phyloP scores from a whole-genome alignment of 1,140 invertebrate genomes.

The Calephelis virginiensis region DNA sequence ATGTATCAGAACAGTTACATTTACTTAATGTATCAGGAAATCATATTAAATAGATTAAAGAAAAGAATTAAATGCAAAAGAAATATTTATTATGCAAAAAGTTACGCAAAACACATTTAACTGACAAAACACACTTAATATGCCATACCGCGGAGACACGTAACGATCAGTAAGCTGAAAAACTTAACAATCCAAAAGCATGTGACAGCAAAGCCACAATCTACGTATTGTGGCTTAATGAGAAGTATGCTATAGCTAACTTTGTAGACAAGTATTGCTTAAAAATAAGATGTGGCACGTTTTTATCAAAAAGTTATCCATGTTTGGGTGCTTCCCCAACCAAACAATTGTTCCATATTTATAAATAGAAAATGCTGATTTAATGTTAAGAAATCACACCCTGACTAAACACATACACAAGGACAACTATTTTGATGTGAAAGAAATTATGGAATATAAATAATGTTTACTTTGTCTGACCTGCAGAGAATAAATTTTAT shows the following conservation, averaged over 20 bases:
- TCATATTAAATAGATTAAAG: neutral
- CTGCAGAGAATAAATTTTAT: neutral
- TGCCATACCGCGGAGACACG: neutral
- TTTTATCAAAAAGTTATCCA: neutral
- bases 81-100: neutral
- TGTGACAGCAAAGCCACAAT: neutral
- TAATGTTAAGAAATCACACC: neutral
- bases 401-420: neutral
- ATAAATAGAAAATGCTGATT: neutral
- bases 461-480: neutral
- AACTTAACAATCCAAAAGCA: neutral
- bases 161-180: neutral
- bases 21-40: neutral
- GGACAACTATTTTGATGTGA: neutral
- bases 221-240: no score
- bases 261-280: neutral
- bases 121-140: neutral
- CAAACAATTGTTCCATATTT: neutral
- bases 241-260: neutral
- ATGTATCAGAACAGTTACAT: neutral
- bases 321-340: conserved; percentile 5
- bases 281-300: neutral
- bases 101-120: neutral
- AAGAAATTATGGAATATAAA: neutral
- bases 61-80: neutral